phyloP scores from a whole-genome alignment of 1,140 invertebrate genomes.

The Drosophila ercepeae region DNA sequence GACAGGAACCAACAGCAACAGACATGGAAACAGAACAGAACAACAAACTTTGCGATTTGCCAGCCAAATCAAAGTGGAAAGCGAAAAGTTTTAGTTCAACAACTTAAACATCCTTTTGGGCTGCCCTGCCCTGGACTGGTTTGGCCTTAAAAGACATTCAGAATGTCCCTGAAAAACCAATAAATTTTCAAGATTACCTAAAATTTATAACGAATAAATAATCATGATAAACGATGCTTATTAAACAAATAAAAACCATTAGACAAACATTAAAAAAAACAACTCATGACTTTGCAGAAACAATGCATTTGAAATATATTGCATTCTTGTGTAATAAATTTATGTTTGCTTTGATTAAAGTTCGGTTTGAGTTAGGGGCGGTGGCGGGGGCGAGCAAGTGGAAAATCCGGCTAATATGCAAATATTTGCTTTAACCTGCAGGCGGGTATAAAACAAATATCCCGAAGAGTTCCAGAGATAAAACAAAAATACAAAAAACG shows the following conservation, averaged over 20 bases:
- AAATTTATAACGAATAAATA: background rate
- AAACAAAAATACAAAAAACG: slow-evolving; percentile 9
- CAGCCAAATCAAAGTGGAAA: slow-evolving; percentile 22
- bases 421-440: slow-evolving; percentile 47
- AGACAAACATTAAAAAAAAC: slow-evolving; percentile 20
- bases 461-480: slow-evolving; percentile 34
- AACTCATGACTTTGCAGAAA: slow-evolving; percentile 10
- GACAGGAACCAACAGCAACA: slow-evolving; percentile 38
- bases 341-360: slow-evolving; percentile 26
- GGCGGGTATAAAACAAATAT: slow-evolving; percentile 42
- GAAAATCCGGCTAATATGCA: slow-evolving; percentile 44
- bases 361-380: slow-evolving; percentile 3
- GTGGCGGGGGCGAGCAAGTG: background rate
- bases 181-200: background rate
- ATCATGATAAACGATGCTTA: slow-evolving; percentile 12
- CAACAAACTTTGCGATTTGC: slow-evolving; percentile 37
- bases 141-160: background rate
- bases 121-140: no score
- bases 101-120: slow-evolving; percentile 4
- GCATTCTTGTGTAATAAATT: slow-evolving; percentile 31
- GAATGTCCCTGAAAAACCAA: background rate
- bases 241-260: slow-evolving; percentile 14
- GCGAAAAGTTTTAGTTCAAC: slow-evolving; percentile 11
- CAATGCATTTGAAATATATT: slow-evolving; percentile 31
- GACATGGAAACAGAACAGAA: slow-evolving; percentile 21